These are phyloP conservation scores for Maniola hyperantus DNA, from an alignment of 2,888 invertebrate species.

Conservation along the genomic window DNA sequence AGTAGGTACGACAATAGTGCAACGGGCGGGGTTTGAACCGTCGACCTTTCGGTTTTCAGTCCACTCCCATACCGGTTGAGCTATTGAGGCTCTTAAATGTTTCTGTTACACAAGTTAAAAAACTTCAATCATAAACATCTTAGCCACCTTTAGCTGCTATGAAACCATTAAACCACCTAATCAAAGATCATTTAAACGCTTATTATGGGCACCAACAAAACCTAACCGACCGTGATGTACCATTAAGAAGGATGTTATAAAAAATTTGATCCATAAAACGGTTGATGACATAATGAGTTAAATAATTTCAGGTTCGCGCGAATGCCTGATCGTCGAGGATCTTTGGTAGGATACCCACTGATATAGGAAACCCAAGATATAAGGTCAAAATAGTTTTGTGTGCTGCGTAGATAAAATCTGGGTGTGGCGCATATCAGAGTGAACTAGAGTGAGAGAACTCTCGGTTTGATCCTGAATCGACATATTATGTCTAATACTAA, in stretches of 20 bases:
- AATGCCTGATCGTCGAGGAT: conserved; percentile 66
- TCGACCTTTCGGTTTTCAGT: no score
- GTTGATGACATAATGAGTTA: conserved; percentile 79
- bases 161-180: conserved; percentile 10
- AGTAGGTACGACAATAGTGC: no score
- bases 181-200: conserved; percentile 41
- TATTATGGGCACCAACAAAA: conserved; percentile 64
- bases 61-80: no score
- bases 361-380: conserved; percentile 6
- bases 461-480: no score
- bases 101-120: no score
- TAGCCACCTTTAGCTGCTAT: background rate
- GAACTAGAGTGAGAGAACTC: no score
- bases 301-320: conserved; percentile 72
- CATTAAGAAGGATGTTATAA: conserved; percentile 55
- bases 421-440: no score
- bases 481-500: no score
- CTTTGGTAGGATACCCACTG: conserved; percentile 46
- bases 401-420: background rate
- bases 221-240: conserved; percentile 65
- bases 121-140: background rate
- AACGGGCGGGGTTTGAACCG: no score
- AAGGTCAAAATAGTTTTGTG: background rate
- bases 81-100: no score
- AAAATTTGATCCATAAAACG: conserved; percentile 72